phyloP scores from a whole-genome alignment of 64 coral and sea anemone genomes.

The Astreopora myriophthalma region DNA sequence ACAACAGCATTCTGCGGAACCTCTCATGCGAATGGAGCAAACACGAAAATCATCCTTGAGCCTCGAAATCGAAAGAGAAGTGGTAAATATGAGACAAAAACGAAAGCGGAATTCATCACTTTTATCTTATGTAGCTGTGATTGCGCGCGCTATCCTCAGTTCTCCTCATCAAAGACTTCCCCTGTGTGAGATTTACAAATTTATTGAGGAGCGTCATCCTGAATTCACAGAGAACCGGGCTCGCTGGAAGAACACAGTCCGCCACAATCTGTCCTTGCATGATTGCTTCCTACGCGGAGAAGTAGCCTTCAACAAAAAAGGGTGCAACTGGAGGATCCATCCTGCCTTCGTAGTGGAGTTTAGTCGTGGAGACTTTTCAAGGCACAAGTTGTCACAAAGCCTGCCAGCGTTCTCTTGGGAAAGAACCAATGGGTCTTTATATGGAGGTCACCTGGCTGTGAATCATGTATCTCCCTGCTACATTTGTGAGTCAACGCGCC shows the following conservation, averaged over 20 bases:
- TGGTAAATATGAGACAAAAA: neutral
- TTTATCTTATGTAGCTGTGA: constrained; percentile 50
- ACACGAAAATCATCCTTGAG: neutral
- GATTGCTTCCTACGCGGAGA: constrained; percentile 68
- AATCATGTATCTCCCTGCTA: neutral
- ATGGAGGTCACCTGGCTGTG: neutral
- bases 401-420: neutral
- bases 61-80: no score
- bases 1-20: no score
- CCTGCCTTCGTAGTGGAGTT: constrained; percentile 8
- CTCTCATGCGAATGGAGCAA: neutral
- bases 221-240: constrained; percentile 35
- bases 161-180: constrained; percentile 30
- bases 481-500: neutral
- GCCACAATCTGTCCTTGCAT: constrained; percentile 69
- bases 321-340: constrained; percentile 65
- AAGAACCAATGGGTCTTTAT: neutral
- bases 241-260: constrained; percentile 77
- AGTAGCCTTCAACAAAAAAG: constrained; percentile 12
- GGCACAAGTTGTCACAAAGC: constrained; percentile 26
- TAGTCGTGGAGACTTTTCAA: constrained; percentile 32
- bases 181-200: constrained; percentile 48
- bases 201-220: constrained; percentile 30
- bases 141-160: constrained; percentile 44
- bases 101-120: constrained; percentile 20